Percentiles rank a stretch among this genome's conserved stretches.
Evolutionary conservation across 2,113 vertebrate genomes (phyloP).

Genomic region (Corapipo altera): DNA sequence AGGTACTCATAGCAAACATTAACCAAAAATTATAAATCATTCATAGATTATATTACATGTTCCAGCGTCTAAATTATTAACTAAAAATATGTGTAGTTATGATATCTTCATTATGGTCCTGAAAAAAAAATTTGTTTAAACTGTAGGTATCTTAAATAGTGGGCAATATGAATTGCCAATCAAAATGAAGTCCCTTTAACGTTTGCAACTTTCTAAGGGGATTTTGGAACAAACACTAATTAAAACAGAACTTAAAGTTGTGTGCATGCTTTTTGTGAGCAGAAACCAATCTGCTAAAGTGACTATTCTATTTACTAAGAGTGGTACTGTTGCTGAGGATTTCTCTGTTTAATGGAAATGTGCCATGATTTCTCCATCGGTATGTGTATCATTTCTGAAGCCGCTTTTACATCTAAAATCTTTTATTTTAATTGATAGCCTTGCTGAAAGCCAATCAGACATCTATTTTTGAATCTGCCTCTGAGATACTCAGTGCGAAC

Average conservation of each 20-base stretch:
- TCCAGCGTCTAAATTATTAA: slow-evolving; percentile 92
- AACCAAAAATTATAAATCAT: slow-evolving; percentile 95
- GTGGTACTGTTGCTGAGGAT: slow-evolving; percentile 77
- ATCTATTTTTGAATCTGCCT: slow-evolving; percentile 68
- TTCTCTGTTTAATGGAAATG: slow-evolving; percentile 81
- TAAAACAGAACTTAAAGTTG: slow-evolving; percentile 86
- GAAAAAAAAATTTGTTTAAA: slow-evolving; percentile 91
- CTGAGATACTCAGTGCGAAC: slow-evolving; percentile 69
- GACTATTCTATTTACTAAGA: slow-evolving; percentile 76
- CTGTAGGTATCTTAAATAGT: slow-evolving; percentile 93
- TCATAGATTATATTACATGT: slow-evolving; percentile 83
- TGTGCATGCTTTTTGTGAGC: slow-evolving; percentile 94
- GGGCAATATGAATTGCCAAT: slow-evolving; percentile 90
- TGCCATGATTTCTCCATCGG: slow-evolving; percentile 83
- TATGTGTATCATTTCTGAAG: slow-evolving; percentile 82
- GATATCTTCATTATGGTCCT: slow-evolving; percentile 85
- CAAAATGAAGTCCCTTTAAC: slow-evolving; percentile 99
- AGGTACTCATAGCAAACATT: slow-evolving; percentile 87
- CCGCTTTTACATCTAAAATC: slow-evolving; percentile 73
- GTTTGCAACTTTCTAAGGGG: slow-evolving; percentile 88
- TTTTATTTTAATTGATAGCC: slow-evolving; percentile 81
- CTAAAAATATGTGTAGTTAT: slow-evolving; percentile 84
- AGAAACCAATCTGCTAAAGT: slow-evolving; percentile 82
- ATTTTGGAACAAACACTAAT: slow-evolving; percentile 85
- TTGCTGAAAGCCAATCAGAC: slow-evolving; percentile 93